phyloP scores from a whole-genome alignment of 2,797 vertebrate species.

The Sebastes matsubarae region DNA sequence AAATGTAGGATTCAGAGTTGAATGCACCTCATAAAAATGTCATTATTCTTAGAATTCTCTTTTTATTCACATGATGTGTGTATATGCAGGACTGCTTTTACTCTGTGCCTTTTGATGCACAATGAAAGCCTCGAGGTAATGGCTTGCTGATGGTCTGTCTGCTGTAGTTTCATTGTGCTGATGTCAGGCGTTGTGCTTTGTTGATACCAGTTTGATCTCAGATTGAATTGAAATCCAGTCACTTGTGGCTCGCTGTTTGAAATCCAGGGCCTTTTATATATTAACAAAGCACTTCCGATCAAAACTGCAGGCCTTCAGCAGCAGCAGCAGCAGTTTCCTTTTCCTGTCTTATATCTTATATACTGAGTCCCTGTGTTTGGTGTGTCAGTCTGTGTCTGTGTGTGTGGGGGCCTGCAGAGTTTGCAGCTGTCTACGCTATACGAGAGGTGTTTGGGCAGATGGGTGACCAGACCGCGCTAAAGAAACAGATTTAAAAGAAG shows the following conservation, averaged over 20 bases:
- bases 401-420: slow-evolving; percentile 13
- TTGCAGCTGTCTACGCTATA: slow-evolving; percentile 45
- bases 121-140: not conserved
- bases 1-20: not conserved
- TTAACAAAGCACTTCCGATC: slow-evolving; percentile 36
- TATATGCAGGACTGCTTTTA: not conserved
- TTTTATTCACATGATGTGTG: not conserved
- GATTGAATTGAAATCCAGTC: slow-evolving; percentile 19
- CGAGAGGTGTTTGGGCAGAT: slow-evolving; percentile 37
- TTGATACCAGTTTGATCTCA: slow-evolving; percentile 34
- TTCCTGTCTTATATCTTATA: slow-evolving; percentile 9
- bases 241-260: slow-evolving; percentile 31
- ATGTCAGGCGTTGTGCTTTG: slow-evolving; percentile 28
- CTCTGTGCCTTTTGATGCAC: slow-evolving; percentile 5
- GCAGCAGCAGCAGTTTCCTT: slow-evolving; percentile 18
- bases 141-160: not conserved
- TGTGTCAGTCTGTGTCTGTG: slow-evolving; percentile 10
- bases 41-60: not conserved
- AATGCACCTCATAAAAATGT: not conserved
- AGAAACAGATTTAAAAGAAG: slow-evolving; percentile 30
- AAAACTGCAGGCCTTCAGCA: slow-evolving; percentile 9
- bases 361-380: slow-evolving; percentile 1
- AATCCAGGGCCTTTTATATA: slow-evolving; percentile 29
- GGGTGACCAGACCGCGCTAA: slow-evolving; percentile 22
- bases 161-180: not conserved